Base-by-base conservation (phyloP, 2,797 vertebrate species). In the Cossypha polioptera region DNA sequence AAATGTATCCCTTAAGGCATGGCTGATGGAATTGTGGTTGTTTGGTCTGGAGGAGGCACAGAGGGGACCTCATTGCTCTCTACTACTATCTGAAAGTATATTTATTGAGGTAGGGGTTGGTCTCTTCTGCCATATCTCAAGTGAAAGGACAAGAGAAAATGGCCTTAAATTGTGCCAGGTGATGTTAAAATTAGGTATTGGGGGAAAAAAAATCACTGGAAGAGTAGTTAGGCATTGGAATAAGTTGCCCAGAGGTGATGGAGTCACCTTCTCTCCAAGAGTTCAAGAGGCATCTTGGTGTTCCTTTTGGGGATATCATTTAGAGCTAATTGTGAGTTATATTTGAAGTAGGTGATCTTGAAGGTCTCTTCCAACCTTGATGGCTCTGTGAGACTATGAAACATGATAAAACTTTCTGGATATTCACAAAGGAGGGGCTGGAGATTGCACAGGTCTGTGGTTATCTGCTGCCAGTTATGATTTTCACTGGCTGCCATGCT, bases 271-370 rank as follows among this genome's bases (percentile, higher is more conserved):
- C 36, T 38, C 12, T 38, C 36, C 36, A 38, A 38, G 36, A 38
- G 36, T 5, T 38, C 36, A 38, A 38, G 36, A 38, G 36, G 13
- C 36, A 38, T 38, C 36, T 38, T 36, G 17, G 0, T 18, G 22
- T 22, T 31, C 17, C 21, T 28, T n/a, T 66, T 66, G 10, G 22
- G 10, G 3, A 15, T 43, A n/a, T 45, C 0, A 0, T 75, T 67
- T n/a, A 36, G 28, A 59, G 45, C 12, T 28, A 18, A 43, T n/a
- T 35, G 28, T 43, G 21, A 8, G 1, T 12, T 67, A 28, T 8
- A n/a, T 17, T 43, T 59, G 26, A 26, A 36, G 26, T 8, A 50
- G 21, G 22, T 43, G 26, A 36, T 58, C 71, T 74, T 58, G 45
- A 66, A 66, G 16, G 18, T 59, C 4, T 51, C 38, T 59, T 59